Percentiles rank a stretch among this genome's conserved stretches.
These are phyloP conservation scores for Bradypodion ventrale DNA, from an alignment of 2,797 vertebrate genomes.

Conservation along the genomic window DNA sequence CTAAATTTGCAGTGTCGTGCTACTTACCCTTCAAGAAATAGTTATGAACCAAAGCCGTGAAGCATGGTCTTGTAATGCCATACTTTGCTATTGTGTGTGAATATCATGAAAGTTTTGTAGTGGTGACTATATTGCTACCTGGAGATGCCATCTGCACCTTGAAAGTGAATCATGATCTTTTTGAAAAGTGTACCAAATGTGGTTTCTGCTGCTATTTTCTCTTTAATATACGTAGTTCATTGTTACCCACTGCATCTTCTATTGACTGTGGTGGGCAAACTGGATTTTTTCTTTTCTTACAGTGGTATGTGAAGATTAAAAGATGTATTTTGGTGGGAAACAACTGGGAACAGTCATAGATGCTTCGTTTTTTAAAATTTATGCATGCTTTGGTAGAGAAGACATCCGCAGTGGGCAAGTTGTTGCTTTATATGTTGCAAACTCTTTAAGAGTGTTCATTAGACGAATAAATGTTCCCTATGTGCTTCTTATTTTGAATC, in stretches of 20 bases:
- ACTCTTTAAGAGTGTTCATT: background rate
- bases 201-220: background rate
- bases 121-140: background rate
- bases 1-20: too few relatives aligned
- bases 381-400: background rate
- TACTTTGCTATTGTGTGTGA: background rate
- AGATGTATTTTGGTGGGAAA: background rate
- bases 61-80: background rate
- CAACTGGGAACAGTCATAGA: background rate
- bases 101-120: background rate
- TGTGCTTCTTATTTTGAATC: background rate
- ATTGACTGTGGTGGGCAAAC: background rate
- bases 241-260: background rate
- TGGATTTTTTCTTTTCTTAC: background rate
- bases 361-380: background rate
- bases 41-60: background rate
- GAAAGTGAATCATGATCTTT: background rate
- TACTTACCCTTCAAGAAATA: too few relatives aligned
- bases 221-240: rapidly evolving
- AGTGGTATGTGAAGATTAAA: background rate
- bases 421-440: background rate
- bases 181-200: background rate
- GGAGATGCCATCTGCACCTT: background rate
- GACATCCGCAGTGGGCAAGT: too few relatives aligned
- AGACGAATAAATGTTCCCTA: background rate